A percentile compares a stretch with the other conserved stretches of the same genome.
These are phyloP conservation scores for Sphaeramia orbicularis DNA, from an alignment of 2,797 vertebrate species.

Conservation along the genomic window DNA sequence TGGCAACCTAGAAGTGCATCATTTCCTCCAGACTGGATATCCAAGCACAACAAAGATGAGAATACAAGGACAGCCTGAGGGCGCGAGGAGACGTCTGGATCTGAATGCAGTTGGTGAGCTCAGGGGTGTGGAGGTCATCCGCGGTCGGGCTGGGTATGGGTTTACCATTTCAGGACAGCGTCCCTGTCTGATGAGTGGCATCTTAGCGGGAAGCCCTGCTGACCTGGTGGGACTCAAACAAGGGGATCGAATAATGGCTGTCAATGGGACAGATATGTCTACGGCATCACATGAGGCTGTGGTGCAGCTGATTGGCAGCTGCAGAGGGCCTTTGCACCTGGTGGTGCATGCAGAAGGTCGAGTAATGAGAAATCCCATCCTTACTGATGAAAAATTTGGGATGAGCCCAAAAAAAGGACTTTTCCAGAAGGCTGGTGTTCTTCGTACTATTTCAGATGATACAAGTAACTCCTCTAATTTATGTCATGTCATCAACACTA, in stretches of 20 bases:
- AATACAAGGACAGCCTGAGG: slow-evolving; percentile 88
- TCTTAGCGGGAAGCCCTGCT: slow-evolving; percentile 93
- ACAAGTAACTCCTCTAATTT: slow-evolving; percentile 75
- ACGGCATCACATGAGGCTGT: slow-evolving; percentile 91
- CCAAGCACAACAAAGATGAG: slow-evolving; percentile 60
- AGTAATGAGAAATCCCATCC: slow-evolving; percentile 83
- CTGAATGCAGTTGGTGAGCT: slow-evolving; percentile 78
- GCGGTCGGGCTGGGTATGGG: slow-evolving; percentile 93
- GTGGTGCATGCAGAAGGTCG: slow-evolving; percentile 83
- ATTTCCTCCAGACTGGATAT: slow-evolving; percentile 47
- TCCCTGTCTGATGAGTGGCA: slow-evolving; percentile 92
- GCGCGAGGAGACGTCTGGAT: slow-evolving; percentile 84
- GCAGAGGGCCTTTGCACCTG: slow-evolving; percentile 89
- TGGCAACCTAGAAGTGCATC: slow-evolving; percentile 58
- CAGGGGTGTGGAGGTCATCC: slow-evolving; percentile 89
- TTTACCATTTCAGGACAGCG: slow-evolving; percentile 94
- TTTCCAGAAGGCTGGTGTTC: slow-evolving; percentile 89
- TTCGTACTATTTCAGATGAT: slow-evolving; percentile 90
- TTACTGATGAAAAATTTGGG: slow-evolving; percentile 89
- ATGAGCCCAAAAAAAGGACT: slow-evolving; percentile 80
- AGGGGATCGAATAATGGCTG: slow-evolving; percentile 90
- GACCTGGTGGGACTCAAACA: slow-evolving; percentile 91
- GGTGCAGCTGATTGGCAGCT: slow-evolving; percentile 93
- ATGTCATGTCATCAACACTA: slow-evolving; percentile 59
- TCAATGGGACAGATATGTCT: slow-evolving; percentile 92